Percentiles rank a stretch among this genome's conserved stretches.
phyloP scores from a whole-genome alignment of 2,888 invertebrate species.

The Latrodectus elegans region DNA sequence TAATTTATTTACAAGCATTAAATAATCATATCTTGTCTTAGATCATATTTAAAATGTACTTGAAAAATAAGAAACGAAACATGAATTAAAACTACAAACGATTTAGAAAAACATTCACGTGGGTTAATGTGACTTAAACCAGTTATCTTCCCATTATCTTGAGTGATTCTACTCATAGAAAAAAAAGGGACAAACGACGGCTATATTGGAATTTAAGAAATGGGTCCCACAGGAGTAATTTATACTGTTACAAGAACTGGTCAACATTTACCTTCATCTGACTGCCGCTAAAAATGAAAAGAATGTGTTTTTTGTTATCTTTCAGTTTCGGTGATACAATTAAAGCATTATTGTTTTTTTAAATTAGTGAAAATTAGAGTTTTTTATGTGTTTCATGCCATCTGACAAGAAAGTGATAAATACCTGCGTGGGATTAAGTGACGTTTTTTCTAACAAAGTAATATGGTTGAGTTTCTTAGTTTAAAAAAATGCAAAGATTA shows the following conservation, averaged over 20 bases:
- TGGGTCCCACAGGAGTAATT: constrained; percentile 44
- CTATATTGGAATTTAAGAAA: constrained; percentile 65
- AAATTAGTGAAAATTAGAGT: background rate
- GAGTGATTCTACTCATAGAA: constrained; percentile 43
- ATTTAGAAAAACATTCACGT: too few species aligned
- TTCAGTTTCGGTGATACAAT: constrained; percentile 10
- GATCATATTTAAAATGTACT: too few species aligned
- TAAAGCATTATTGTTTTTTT: constrained; percentile 24
- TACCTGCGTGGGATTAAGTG: too few species aligned
- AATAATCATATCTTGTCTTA: too few species aligned
- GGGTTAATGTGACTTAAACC: background rate
- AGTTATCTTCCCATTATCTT: constrained; percentile 12
- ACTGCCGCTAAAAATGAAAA: background rate
- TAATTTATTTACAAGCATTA: too few species aligned
- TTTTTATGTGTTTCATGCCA: too few species aligned
- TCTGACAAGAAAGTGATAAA: too few species aligned
- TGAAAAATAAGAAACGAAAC: too few species aligned
- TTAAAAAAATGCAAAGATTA: too few species aligned
- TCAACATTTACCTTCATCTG: constrained; percentile 7
- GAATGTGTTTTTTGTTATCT: constrained; percentile 23
- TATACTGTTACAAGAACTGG: constrained; percentile 27
- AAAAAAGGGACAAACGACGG: constrained; percentile 33
- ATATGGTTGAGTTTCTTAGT: too few species aligned
- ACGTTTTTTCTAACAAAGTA: too few species aligned
- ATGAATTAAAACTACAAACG: too few species aligned